Evolutionary conservation across 2,797 vertebrate genomes (phyloP), one percentile per base, ranked within the genome.

Genomic region (Leucoraja ocellata): DNA sequence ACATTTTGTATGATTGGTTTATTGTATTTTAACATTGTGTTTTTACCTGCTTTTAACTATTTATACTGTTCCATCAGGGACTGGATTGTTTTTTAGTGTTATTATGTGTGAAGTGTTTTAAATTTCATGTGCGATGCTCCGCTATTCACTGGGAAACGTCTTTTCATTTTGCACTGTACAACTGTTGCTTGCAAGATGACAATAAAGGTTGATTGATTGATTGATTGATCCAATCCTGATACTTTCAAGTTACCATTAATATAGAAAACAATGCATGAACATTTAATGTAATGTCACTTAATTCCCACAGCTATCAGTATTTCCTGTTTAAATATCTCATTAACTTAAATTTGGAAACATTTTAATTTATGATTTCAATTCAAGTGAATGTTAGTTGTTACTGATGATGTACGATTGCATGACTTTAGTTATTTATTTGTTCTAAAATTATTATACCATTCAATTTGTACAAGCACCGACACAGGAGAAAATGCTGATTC

Each of bases 401-500:
- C 93, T 95, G 95, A 95, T 96, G 96, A 96, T 94, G 95, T 94
- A 95, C 94, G 88, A 94, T 93, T 93, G 73, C 93, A 77, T 94
- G 91, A 94, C 90, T 93, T 95, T 93, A 94, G 90, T 94, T 94
- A 93, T 94, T 95, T 94, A 93, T 97, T 94, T 94, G 95, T 95
- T 94, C 95, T 94, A 94, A 94, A 94, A 94, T 93, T 94, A 95
- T 94, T 96, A 94, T 96, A 94, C 95, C 95, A 94, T 94, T 94
- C 94, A 93, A 94, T 93, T 94, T 95, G 95, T 94, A 93, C 91
- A 94, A 80, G 94, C 94, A 95, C 95, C 95, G 96, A 95, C 93
- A 96, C 77, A 91, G 93, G 95, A 96, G 95, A 95, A 96, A 96
- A 96, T 95, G 74, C 95, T 94, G 46, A 81, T 46, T 76, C 74